Percentiles rank a stretch among this genome's conserved stretches.
phyloP scores from a whole-genome alignment of 2,797 vertebrate genomes.

The Sebastes baramenuke region DNA sequence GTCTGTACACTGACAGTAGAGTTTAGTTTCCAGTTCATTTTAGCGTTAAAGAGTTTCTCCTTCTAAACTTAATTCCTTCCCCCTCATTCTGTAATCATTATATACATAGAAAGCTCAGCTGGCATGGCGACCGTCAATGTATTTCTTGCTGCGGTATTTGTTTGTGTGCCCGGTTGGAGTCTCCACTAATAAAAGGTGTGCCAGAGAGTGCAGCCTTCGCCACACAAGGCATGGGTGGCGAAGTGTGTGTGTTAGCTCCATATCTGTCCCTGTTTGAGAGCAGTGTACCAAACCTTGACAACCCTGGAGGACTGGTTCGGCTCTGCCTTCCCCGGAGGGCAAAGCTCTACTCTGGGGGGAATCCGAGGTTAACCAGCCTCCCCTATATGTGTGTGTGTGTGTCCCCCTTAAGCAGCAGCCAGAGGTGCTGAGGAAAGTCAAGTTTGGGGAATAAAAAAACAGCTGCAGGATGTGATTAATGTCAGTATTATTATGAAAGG shows the following conservation, averaged over 20 bases:
- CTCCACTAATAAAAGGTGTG: constrained; percentile 52
- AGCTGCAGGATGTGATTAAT: constrained; percentile 1
- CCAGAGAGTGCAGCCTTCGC: constrained; percentile 20
- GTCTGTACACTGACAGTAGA: background rate
- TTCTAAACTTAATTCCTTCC: constrained; percentile 15
- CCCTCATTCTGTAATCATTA: constrained; percentile 9
- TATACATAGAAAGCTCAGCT: constrained; percentile 1
- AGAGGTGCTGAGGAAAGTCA: background rate
- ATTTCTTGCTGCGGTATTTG: constrained; percentile 50
- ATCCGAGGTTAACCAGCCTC: background rate
- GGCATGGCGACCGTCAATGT: constrained; percentile 15
- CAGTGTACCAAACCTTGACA: constrained; percentile 45
- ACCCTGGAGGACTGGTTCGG: constrained; percentile 52
- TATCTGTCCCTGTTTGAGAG: constrained; percentile 18
- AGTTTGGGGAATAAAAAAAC: background rate
- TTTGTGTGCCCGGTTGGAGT: constrained; percentile 17
- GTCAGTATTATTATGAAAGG: background rate
- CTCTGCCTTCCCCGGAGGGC: constrained; percentile 19
- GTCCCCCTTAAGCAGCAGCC: background rate
- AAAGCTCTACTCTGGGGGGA: background rate
- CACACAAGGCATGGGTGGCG: constrained; percentile 6
- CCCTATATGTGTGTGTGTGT: background rate
- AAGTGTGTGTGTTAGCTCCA: background rate
- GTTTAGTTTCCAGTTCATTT: background rate
- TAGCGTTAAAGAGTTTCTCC: background rate